Base-by-base conservation (phyloP, 2,113 vertebrate species). In the Crotophaga sulcirostris region DNA sequence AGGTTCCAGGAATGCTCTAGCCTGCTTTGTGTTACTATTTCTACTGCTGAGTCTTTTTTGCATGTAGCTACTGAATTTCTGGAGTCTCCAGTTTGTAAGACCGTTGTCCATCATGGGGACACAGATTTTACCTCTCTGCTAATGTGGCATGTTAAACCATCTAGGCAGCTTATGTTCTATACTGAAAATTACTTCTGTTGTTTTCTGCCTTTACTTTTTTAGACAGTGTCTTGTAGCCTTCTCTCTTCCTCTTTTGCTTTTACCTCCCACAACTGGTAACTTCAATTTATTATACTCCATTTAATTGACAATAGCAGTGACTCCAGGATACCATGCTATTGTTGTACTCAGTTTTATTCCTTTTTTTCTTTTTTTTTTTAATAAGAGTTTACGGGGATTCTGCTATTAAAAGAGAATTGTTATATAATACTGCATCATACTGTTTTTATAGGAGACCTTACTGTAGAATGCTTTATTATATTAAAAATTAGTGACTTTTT, bases 361-460 rank as follows among this genome's bases (percentile, higher is more conserved):
- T 66, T 44, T 16, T 38, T 36, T 17, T 1, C 1, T 28, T 8
- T 1, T 49, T 56, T 86, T 63, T 83, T 3, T 89, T 84, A 24
- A 45, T 67, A 63, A 72, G 54, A 2, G 10, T 76, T 76, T 59
- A 2, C 11, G 80, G 14, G 19, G 5, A 36, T 84, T 72, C 44
- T 73, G 13, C 52, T 59, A 59, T 40, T 72, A 80, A 54, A 64
- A 67, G 2, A 21, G 7, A 70, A 31, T 23, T 26, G 5, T 17
- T 63, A 4, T 11, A 13, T 40, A 52, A 14, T 7, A 10, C 3
- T 49, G 3, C 1, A 3, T 26, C 7, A 10, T 20, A 33, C 6
- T 15, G 20, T 2, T 67, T 80, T 59, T 54, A 29, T 5, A 4
- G 42, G 42, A 68, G 3, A 25, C 6, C 7, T 72, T 56, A 49